phyloP scores from a whole-genome alignment of 2,888 invertebrate species.

The Drosophila anomelani region DNA sequence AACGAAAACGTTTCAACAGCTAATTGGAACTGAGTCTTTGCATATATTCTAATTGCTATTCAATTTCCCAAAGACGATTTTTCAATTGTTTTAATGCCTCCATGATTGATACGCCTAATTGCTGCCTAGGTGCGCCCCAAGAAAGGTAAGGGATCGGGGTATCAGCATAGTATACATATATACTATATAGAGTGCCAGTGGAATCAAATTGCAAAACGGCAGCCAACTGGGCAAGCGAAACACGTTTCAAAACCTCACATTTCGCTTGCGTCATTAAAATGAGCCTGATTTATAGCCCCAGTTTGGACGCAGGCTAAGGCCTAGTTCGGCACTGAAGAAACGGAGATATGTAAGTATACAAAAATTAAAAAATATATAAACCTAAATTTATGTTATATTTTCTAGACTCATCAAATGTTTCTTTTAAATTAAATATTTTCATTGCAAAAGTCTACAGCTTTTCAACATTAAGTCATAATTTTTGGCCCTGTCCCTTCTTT shows the following conservation, averaged over 20 bases:
- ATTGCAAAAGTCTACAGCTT: too few species aligned
- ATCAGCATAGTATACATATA: conserved; percentile 18
- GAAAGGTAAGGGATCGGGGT: conserved; percentile 13
- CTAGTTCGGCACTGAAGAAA: conserved; percentile 15
- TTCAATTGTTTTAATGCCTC: conserved; percentile 77
- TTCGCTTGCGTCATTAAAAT: conserved; percentile 77
- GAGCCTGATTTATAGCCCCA: conserved; percentile 76
- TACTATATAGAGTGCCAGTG: conserved; percentile 47
- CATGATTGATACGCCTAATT: conserved; percentile 77
- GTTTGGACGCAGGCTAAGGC: conserved; percentile 25
- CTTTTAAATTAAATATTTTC: not conserved
- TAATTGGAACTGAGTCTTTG: conserved; percentile 37
- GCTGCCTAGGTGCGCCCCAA: conserved; percentile 53
- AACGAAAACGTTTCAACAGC: conserved; percentile 17
- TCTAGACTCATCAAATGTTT: rapidly evolving
- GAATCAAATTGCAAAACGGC: conserved; percentile 48
- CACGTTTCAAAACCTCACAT: conserved; percentile 74
- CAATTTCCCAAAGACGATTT: conserved; percentile 78
- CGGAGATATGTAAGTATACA: rapidly evolving
- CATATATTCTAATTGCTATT: conserved; percentile 69
- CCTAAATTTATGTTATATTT: not conserved
- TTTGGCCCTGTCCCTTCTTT: rapidly evolving
- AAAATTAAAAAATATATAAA: not conserved
- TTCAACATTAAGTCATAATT: not conserved
- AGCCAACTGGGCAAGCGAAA: conserved; percentile 53